Percentiles rank a stretch among this genome's conserved stretches.
Conservation (phyloP, 2,797 vertebrate genomes). For the Rhinophrynus dorsalis region DNA sequence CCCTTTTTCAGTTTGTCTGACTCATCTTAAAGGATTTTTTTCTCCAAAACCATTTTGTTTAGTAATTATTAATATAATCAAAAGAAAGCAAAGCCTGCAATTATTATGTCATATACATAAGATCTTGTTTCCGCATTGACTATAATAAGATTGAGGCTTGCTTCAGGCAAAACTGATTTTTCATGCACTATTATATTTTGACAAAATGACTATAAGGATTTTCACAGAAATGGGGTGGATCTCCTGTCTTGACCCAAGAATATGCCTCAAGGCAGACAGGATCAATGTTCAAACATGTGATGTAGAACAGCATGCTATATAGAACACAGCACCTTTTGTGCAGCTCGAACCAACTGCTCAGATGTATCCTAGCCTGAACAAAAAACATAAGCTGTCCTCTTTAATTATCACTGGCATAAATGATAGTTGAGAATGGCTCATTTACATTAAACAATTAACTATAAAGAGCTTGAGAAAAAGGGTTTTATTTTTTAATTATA, state of each 20-base stretch:
- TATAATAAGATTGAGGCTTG: background rate
- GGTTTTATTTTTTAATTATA: slow-evolving; percentile 61
- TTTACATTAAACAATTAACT: slow-evolving; percentile 66
- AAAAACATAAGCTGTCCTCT: slow-evolving; percentile 57
- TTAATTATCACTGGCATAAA: slow-evolving; percentile 64
- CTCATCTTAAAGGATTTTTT: too few species aligned
- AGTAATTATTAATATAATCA: background rate
- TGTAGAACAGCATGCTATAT: too few species aligned
- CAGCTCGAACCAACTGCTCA: slow-evolving; percentile 6
- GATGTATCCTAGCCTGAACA: slow-evolving; percentile 34
- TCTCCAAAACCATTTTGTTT: background rate
- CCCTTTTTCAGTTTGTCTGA: too few species aligned
- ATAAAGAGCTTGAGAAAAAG: slow-evolving; percentile 54
- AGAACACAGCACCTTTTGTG: slow-evolving; percentile 64
- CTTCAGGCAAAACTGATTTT: slow-evolving; percentile 16
- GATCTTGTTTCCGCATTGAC: background rate
- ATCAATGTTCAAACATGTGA: slow-evolving; percentile 56
- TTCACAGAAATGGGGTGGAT: slow-evolving; percentile 48
- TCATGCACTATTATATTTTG: background rate
- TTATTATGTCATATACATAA: slow-evolving; percentile 12
- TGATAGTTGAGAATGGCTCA: slow-evolving; percentile 63
- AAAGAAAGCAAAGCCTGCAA: background rate
- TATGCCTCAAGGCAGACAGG: slow-evolving; percentile 57
- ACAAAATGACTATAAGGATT: background rate
- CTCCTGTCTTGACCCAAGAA: slow-evolving; percentile 54